These are phyloP conservation scores for Chloroceryle aenea DNA, from an alignment of 2,113 vertebrate species.

Conservation along the genomic window DNA sequence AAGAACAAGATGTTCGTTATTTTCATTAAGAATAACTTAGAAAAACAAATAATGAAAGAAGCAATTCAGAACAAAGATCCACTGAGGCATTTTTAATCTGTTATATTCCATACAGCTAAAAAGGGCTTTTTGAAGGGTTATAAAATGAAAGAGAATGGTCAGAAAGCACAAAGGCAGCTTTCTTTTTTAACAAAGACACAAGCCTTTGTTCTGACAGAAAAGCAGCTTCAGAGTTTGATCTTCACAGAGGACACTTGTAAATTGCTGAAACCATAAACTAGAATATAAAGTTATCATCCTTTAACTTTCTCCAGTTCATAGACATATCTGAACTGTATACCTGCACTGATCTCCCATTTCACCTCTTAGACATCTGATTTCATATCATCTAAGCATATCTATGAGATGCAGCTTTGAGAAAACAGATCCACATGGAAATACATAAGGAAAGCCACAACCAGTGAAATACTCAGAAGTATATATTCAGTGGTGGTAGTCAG, in stretches of 20 bases:
- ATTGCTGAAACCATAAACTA: not conserved
- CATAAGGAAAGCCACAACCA: not conserved
- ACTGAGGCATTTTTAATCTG: constrained; percentile 64
- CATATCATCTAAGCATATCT: not conserved
- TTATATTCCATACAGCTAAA: constrained; percentile 19
- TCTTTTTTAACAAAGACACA: constrained; percentile 34
- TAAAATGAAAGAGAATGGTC: constrained; percentile 59
- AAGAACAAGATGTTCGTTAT: constrained; percentile 31
- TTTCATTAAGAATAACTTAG: constrained; percentile 49
- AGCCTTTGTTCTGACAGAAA: constrained; percentile 58
- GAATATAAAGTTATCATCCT: constrained; percentile 4
- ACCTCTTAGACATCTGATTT: not conserved
- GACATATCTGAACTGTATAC: not conserved
- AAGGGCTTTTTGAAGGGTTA: constrained; percentile 54
- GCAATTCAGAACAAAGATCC: constrained; percentile 59
- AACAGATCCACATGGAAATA: not conserved
- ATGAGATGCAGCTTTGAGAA: not conserved
- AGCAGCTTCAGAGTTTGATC: constrained; percentile 25
- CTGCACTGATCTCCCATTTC: not conserved
- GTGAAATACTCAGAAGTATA: not conserved
- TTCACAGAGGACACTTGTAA: constrained; percentile 38
- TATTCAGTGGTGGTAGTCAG: not conserved
- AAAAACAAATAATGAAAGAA: constrained; percentile 12
- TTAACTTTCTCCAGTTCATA: not conserved
- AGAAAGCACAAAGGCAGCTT: constrained; percentile 51